Percentiles rank a stretch among this genome's conserved stretches.
These are phyloP conservation scores for Gortyna flavago DNA, from an alignment of 2,888 invertebrate species.

Conservation along the genomic window DNA sequence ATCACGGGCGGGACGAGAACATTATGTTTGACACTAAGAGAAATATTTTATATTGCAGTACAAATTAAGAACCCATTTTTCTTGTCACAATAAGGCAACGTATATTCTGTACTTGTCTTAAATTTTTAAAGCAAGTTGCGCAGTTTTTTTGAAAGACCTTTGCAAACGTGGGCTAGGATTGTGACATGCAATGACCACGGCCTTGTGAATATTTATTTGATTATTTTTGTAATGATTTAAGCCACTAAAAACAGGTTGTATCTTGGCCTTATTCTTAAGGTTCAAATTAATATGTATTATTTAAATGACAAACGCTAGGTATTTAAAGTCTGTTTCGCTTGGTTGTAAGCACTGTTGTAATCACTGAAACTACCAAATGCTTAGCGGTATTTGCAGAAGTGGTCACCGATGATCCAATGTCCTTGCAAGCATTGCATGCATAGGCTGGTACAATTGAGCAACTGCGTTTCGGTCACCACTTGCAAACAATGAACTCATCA, in stretches of 20 bases:
- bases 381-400: constrained; percentile 64
- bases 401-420: constrained; percentile 72
- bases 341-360: constrained; percentile 2
- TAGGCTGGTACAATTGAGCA: constrained; percentile 79
- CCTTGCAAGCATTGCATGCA: constrained; percentile 78
- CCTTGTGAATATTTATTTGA: constrained; percentile 69
- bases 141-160: constrained; percentile 69
- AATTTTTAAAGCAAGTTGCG: constrained; percentile 73
- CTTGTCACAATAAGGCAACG: constrained; percentile 69
- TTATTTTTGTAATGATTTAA: constrained; percentile 43
- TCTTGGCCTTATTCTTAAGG: constrained; percentile 46
- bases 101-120: constrained; percentile 69
- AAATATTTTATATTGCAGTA: constrained; percentile 43
- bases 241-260: constrained; percentile 18
- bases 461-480: constrained; percentile 82
- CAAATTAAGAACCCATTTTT: constrained; percentile 57
- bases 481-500: constrained; percentile 88
- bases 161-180: constrained; percentile 73
- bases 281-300: constrained; percentile 51
- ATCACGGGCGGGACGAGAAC: not conserved
- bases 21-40: not conserved
- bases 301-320: constrained; percentile 36
- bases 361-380: constrained; percentile 23
- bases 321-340: constrained; percentile 6
- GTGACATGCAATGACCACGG: constrained; percentile 74